Base-by-base conservation (phyloP, 2,113 vertebrate species). In the Canis aureus region DNA sequence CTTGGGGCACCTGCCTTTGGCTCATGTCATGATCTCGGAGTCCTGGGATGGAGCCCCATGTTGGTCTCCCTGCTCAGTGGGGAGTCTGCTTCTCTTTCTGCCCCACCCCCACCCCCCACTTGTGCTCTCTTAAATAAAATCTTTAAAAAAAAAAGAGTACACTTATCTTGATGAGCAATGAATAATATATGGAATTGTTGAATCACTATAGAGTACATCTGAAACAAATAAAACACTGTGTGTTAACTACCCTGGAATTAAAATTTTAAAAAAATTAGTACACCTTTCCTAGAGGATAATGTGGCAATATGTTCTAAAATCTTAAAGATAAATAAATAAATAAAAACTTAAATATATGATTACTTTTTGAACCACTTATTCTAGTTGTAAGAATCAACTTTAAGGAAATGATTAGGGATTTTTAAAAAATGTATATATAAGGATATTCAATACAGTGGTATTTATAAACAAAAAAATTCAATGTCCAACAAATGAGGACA, bases 391-490 rank as follows among this genome's bases (percentile, higher is more conserved):
- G 64, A 49, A 91, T 51, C 57, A 81, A 74, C 74, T n/a, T 82
- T 38, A 91, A 91, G 82, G 23, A 86, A 94, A 82, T 80, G 13
- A 90, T 60, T 32, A 76, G 11, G 51, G 23, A n/a, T 85, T n/a
- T n/a, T 71, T 8, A 2, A 81, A 87, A 81, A 95, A 66, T 73
- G 51, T 71, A 69, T 73, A 73, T 43, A 43, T 67, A 57, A 92
- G 53, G 78, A 78, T 94, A 20, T 80, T 96, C 80, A 80, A 80
- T 85, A 69, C 29, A 86, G 43, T 71, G 22, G 3, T 94, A 86
- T 13, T 64, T 29, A 80, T 49, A 8, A 35, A 67, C 49, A 35
- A 71, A 59, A 81, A 74, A 51, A 10, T 13, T 73, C 27, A 74
- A 74, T 60, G 22, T 67, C 67, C 38, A 92, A 92, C 51, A 76